Evolutionary conservation across 1,140 invertebrate genomes (phyloP).

Genomic region (Platyscapa corneri): DNA sequence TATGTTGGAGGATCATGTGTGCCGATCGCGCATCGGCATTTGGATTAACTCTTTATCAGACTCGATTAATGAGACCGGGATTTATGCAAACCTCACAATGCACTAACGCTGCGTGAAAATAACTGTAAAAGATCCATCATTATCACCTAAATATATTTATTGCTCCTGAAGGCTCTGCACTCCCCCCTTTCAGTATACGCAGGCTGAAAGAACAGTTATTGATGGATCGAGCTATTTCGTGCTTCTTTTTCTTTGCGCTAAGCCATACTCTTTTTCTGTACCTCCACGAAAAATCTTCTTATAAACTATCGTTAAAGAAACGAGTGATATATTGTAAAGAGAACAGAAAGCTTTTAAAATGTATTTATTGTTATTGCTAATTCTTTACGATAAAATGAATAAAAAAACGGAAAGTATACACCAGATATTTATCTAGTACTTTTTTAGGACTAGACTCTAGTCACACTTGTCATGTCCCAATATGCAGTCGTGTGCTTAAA

Average conservation of each 20-base stretch:
- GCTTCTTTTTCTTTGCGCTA: not conserved
- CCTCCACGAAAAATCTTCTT: not conserved
- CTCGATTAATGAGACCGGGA: not conserved
- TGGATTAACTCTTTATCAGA: not conserved
- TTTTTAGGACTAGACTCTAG: no score
- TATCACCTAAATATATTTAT: not conserved
- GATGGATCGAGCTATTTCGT: not conserved
- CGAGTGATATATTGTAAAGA: not conserved
- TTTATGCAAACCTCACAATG: not conserved
- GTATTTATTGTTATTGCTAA: no score
- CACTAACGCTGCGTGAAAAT: not conserved
- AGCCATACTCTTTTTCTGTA: not conserved
- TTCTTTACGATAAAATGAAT: no score
- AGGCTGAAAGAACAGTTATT: not conserved
- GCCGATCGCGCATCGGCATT: not conserved
- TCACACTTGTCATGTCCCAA: no score
- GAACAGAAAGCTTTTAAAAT: no score
- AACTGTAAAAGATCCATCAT: not conserved
- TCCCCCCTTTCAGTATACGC: not conserved
- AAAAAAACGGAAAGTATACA: no score
- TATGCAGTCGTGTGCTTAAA: no score
- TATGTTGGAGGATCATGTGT: not conserved
- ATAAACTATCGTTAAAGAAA: not conserved
- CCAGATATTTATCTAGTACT: no score
- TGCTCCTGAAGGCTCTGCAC: not conserved